phyloP scores from a whole-genome alignment of 2,797 vertebrate species.

The Coracias cyanogaster region DNA sequence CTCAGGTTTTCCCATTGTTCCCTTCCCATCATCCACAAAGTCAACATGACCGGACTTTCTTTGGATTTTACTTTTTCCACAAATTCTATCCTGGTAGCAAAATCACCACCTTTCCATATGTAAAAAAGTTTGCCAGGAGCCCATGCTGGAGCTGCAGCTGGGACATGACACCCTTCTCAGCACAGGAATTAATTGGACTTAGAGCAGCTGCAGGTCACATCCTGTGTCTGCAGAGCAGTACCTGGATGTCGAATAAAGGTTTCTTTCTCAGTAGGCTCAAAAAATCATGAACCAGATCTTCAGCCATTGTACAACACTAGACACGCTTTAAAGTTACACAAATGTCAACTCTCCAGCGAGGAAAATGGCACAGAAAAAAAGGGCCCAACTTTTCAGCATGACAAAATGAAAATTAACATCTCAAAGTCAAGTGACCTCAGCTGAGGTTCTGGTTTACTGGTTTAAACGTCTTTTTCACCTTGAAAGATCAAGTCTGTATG shows the following conservation, averaged over 20 bases:
- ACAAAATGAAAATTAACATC: background rate
- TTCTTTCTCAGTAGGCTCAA: background rate
- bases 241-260: background rate
- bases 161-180: background rate
- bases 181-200: background rate
- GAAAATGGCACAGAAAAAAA: background rate
- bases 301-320: background rate
- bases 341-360: background rate
- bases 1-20: background rate
- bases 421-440: background rate
- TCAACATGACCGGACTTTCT: background rate
- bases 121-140: background rate
- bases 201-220: background rate
- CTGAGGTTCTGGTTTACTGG: background rate
- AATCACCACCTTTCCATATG: accelerated
- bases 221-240: background rate
- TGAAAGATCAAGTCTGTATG: background rate
- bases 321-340: background rate
- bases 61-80: background rate
- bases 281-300: background rate
- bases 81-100: background rate
- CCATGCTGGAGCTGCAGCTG: background rate
- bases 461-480: background rate
- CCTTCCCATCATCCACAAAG: background rate
- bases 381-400: background rate